These are phyloP conservation scores for Microcebus murinus DNA, from an alignment of 2,113 vertebrate genomes.

Conservation along the genomic window DNA sequence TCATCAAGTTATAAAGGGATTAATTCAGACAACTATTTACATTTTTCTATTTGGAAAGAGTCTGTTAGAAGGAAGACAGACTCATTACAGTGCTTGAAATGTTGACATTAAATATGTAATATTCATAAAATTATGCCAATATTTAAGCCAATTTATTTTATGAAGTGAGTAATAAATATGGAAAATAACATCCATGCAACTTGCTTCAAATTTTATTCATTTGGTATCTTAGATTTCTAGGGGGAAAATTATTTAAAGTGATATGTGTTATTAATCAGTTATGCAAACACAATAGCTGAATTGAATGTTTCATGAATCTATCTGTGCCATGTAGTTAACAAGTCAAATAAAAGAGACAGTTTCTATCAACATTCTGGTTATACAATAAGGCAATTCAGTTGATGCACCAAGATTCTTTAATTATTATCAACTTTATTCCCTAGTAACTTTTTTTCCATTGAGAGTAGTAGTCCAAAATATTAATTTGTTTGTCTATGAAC, in stretches of 20 bases:
- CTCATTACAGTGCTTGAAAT: background rate
- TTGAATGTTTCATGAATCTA: background rate
- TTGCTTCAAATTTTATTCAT: background rate
- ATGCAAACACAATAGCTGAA: background rate
- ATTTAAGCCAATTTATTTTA: slow-evolving; percentile 35
- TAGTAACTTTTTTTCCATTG: background rate
- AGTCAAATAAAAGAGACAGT: background rate
- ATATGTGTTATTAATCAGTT: background rate
- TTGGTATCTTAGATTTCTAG: background rate
- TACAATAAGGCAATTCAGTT: background rate
- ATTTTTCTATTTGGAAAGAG: slow-evolving; percentile 60
- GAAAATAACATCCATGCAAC: background rate
- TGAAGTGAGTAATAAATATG: slow-evolving; percentile 45
- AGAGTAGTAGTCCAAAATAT: slow-evolving; percentile 3
- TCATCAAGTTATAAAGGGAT: slow-evolving; percentile 31
- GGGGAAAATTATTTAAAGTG: background rate
- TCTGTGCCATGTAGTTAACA: background rate
- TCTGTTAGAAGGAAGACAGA: background rate
- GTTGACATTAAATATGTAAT: slow-evolving; percentile 38
- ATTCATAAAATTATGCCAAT: slow-evolving; percentile 22
- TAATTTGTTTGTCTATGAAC: background rate
- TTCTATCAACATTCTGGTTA: background rate
- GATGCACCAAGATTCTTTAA: background rate
- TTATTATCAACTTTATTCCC: background rate
- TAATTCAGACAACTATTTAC: slow-evolving; percentile 25